A percentile compares a stretch with the other conserved stretches of the same genome.
phyloP scores from a whole-genome alignment of 2,113 vertebrate species.

The Anser cygnoides region DNA sequence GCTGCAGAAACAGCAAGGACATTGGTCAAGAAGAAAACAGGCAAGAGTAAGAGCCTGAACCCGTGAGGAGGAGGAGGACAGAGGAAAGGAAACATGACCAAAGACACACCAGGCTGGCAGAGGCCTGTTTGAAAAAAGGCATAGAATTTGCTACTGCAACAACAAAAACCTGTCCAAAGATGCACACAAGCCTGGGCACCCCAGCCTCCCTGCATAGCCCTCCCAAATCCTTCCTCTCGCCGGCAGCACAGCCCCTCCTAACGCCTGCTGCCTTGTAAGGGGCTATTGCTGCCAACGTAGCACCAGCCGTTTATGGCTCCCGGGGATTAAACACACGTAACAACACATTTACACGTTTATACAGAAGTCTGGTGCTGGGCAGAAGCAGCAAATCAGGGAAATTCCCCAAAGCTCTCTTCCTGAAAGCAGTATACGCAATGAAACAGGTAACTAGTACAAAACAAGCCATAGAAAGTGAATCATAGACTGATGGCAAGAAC shows the following conservation, averaged over 20 bases:
- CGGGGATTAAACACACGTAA: neutral
- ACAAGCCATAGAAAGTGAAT: rapidly evolving
- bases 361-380: neutral
- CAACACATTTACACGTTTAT: neutral
- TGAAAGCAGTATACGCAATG: neutral
- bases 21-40: neutral
- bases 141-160: neutral
- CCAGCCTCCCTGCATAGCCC: rapidly evolving
- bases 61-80: neutral
- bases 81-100: neutral
- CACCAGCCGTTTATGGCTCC: neutral
- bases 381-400: neutral
- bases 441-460: rapidly evolving
- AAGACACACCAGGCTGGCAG: neutral
- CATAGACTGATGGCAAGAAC: rapidly evolving
- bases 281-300: neutral
- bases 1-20: neutral
- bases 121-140: neutral
- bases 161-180: neutral
- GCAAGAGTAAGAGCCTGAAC: neutral
- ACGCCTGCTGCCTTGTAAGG: rapidly evolving
- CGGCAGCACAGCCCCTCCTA: neutral
- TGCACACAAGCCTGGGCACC: neutral
- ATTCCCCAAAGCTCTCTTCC: neutral
- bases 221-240: rapidly evolving